Percentiles rank a stretch among this genome's conserved stretches.
Evolutionary conservation across 2,113 vertebrate species (phyloP).

Genomic region (Sturnira hondurensis): DNA sequence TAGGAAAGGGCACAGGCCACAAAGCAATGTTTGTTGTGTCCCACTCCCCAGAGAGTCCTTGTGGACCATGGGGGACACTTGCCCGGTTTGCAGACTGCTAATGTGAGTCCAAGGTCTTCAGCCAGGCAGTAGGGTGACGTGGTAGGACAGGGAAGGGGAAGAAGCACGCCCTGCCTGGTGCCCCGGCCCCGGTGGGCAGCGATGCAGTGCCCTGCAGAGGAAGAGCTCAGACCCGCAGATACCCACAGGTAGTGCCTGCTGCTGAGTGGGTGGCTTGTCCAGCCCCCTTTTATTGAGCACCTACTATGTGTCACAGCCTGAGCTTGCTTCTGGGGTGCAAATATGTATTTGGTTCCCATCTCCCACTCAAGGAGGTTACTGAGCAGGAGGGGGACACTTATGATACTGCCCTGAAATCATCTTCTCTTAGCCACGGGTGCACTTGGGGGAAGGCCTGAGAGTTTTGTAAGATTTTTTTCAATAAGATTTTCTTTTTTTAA

Average conservation of each 20-base stretch:
- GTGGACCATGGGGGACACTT: background rate
- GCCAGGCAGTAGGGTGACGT: background rate
- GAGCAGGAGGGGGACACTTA: background rate
- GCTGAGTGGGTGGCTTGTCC: accelerated
- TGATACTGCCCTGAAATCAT: background rate
- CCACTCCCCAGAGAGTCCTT: accelerated
- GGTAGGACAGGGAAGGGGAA: background rate
- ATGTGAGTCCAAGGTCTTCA: accelerated
- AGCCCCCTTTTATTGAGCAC: background rate
- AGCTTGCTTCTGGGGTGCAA: background rate
- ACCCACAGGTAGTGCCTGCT: accelerated
- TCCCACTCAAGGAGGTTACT: background rate
- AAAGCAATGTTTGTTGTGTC: accelerated
- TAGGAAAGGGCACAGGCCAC: too few relatives aligned
- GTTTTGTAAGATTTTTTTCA: background rate
- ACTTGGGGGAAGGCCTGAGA: background rate
- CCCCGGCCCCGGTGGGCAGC: too few relatives aligned
- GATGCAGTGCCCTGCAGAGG: background rate
- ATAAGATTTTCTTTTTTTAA: too few relatives aligned
- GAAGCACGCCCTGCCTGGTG: background rate
- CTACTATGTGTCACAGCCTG: background rate
- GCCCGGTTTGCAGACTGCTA: accelerated
- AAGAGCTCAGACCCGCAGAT: background rate
- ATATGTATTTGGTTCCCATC: accelerated
- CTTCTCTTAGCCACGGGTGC: background rate